Evolutionary conservation across 2,113 vertebrate species (phyloP).

Genomic region (Otolemur garnettii): DNA sequence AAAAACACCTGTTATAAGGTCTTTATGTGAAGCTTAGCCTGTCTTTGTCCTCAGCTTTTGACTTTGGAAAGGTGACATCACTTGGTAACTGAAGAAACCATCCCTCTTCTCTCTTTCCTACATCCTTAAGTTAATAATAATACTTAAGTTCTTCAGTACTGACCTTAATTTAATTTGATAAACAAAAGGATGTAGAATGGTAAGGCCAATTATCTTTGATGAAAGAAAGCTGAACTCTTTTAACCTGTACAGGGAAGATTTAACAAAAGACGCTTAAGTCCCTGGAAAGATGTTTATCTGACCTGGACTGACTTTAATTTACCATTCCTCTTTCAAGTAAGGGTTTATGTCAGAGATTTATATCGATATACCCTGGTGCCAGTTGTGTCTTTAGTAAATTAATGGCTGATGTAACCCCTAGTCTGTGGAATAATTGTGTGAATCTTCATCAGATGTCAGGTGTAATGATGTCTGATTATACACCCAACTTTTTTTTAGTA

Average conservation of each 20-base stretch:
- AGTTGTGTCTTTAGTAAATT: conserved; percentile 21
- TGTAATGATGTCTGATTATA: not conserved
- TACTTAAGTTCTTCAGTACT: not conserved
- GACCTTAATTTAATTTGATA: conserved; percentile 73
- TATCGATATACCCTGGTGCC: not conserved
- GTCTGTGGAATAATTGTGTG: not conserved
- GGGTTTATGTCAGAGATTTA: not conserved
- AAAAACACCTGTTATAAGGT: not conserved
- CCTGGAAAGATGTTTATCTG: conserved; percentile 33
- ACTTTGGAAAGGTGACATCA: conserved; percentile 38
- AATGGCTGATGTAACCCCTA: not conserved
- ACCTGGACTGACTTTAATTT: conserved; percentile 49
- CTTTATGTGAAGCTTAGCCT: conserved; percentile 4
- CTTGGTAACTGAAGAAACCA: conserved; percentile 10
- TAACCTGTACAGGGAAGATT: conserved; percentile 25
- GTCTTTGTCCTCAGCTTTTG: conserved; percentile 11
- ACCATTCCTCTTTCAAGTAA: not conserved
- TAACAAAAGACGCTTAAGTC: not conserved
- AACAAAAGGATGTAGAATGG: conserved; percentile 51
- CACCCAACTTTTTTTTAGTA: not conserved
- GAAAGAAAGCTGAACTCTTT: conserved; percentile 23
- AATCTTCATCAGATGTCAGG: not conserved
- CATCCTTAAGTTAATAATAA: too few species aligned
- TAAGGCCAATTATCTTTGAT: conserved; percentile 53
- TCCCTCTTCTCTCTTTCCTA: conserved; percentile 11